Conservation (phyloP, 2,888 invertebrate genomes). For the Dioctria linearis region DNA sequence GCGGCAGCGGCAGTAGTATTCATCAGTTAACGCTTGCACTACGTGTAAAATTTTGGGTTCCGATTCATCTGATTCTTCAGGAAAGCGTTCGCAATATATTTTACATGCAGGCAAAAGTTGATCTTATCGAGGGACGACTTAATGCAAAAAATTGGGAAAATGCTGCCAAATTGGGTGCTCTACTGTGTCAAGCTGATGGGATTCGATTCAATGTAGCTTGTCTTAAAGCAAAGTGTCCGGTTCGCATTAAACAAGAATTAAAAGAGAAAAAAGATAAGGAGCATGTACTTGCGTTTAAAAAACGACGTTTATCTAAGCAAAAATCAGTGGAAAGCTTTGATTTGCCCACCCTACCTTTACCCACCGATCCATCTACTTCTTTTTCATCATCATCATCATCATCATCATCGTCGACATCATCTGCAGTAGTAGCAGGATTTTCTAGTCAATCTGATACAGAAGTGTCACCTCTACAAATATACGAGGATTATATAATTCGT, state of each 20-base stretch:
- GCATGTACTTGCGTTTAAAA: slow-evolving; percentile 67
- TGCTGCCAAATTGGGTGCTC: slow-evolving; percentile 81
- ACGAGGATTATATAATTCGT: slow-evolving; percentile 67
- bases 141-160: slow-evolving; percentile 80
- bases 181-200: slow-evolving; percentile 78
- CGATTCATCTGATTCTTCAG: slow-evolving; percentile 88
- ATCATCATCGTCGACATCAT: slow-evolving; percentile 55
- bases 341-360: slow-evolving; percentile 56
- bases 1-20: slow-evolving; percentile 64
- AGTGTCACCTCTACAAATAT: slow-evolving; percentile 66
- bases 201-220: slow-evolving; percentile 67
- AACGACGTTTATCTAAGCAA: slow-evolving; percentile 69
- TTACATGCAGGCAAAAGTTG: slow-evolving; percentile 86
- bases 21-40: slow-evolving; percentile 69
- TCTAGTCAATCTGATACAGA: slow-evolving; percentile 56
- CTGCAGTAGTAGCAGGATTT: no score
- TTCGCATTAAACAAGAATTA: slow-evolving; percentile 65
- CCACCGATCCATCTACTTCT: slow-evolving; percentile 58
- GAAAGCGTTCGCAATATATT: slow-evolving; percentile 88
- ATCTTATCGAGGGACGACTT: slow-evolving; percentile 82
- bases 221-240: slow-evolving; percentile 66
- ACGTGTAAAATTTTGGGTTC: slow-evolving; percentile 91
- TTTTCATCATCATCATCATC: slow-evolving; percentile 51
- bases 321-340: slow-evolving; percentile 69
- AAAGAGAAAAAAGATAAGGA: slow-evolving; percentile 67